phyloP scores from a whole-genome alignment of 2,113 vertebrate species.

The Falcunculus frontatus region DNA sequence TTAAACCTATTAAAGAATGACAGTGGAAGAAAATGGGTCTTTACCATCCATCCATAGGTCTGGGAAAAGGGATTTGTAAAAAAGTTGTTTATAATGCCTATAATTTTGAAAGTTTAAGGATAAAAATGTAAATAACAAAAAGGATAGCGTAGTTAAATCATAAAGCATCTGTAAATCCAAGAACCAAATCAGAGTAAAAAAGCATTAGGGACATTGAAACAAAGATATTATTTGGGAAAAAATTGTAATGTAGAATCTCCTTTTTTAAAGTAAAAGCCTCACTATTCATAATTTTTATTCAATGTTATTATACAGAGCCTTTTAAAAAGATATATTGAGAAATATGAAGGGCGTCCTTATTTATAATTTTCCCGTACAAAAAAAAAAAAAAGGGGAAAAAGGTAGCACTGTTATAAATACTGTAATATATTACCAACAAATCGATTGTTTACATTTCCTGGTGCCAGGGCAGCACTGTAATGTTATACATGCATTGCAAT shows the following conservation, averaged over 20 bases:
- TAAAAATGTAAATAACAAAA: constrained; percentile 39
- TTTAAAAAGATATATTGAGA: neutral
- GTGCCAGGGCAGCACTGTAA: neutral
- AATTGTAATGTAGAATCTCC: neutral
- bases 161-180: constrained; percentile 22
- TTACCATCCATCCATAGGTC: neutral
- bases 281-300: neutral
- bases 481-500: neutral
- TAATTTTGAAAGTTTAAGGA: constrained; percentile 48
- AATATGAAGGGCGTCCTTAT: neutral
- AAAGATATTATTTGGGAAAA: neutral
- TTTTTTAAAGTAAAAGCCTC: constrained; percentile 9
- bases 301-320: neutral
- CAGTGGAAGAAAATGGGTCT: neutral
- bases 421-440: constrained; percentile 27
- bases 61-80: constrained; percentile 31
- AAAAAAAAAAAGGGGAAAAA: neutral
- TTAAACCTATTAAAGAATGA: constrained; percentile 70
- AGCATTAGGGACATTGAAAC: neutral
- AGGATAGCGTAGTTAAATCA: neutral
- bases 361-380: neutral
- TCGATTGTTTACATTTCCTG: constrained; percentile 14
- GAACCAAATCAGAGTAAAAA: constrained; percentile 14
- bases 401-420: constrained; percentile 4
- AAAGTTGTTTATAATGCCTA: constrained; percentile 51